Percentiles rank a stretch among this genome's conserved stretches.
Evolutionary conservation across 2,797 vertebrate genomes (phyloP).

Genomic region (Microchirus variegatus): DNA sequence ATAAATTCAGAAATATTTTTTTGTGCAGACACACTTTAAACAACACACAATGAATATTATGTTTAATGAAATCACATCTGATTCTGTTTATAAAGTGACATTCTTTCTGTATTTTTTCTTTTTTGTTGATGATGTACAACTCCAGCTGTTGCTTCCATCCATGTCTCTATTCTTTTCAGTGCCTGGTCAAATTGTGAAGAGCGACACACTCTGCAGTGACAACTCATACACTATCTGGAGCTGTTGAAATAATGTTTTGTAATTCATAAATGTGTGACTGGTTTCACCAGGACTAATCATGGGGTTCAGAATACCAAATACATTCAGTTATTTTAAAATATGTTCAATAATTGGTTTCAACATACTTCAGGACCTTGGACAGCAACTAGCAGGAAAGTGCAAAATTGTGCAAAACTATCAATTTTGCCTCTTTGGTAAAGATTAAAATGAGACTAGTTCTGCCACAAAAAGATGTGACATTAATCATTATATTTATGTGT

Average conservation of each 20-base stretch:
- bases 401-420: neutral
- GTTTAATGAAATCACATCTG: no score
- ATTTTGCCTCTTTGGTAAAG: neutral
- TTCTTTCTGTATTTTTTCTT: no score
- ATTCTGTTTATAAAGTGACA: no score
- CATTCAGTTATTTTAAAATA: neutral
- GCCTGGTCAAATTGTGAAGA: neutral
- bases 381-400: conserved; percentile 6
- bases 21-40: no score
- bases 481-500: no score
- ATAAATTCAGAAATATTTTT: no score
- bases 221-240: neutral
- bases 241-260: neutral
- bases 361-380: conserved; percentile 11
- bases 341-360: neutral
- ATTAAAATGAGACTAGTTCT: neutral
- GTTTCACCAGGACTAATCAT: neutral
- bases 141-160: no score
- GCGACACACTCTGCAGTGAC: neutral
- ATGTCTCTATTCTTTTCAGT: no score
- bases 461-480: neutral
- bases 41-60: no score
- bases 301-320: neutral
- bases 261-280: neutral
- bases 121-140: no score